Conservation (phyloP, 2,888 invertebrate species). For the Strigamia transsilvanica region DNA sequence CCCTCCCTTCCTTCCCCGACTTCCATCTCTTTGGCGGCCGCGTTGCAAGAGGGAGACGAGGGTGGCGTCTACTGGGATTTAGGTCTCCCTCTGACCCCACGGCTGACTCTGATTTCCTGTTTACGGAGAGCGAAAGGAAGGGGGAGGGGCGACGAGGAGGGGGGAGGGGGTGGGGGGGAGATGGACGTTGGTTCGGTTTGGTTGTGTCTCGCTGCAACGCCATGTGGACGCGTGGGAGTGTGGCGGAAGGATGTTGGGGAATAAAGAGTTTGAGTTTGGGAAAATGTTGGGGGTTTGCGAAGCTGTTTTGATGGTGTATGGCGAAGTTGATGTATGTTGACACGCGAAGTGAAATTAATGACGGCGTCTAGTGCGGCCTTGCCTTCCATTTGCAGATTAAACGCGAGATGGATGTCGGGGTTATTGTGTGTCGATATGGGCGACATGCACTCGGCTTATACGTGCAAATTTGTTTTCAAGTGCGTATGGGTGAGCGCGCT, state of each 20-base stretch:
- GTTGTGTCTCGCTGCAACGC: not conserved
- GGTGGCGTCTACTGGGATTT: slow-evolving; percentile 30
- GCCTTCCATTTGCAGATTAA: slow-evolving; percentile 30
- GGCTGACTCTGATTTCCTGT: slow-evolving; percentile 26
- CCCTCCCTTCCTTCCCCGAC: not conserved
- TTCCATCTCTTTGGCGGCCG: slow-evolving; percentile 34
- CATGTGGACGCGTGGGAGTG: slow-evolving; percentile 26
- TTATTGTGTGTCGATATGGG: slow-evolving; percentile 21
- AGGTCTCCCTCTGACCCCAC: slow-evolving; percentile 30
- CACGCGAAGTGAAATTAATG: slow-evolving; percentile 26
- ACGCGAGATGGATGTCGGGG: slow-evolving; percentile 29
- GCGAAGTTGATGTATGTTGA: slow-evolving; percentile 21
- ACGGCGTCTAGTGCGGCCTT: slow-evolving; percentile 7
- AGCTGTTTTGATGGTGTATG: slow-evolving; percentile 14
- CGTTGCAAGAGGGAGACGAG: slow-evolving; percentile 25
- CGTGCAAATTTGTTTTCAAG: slow-evolving; percentile 20
- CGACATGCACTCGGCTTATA: not conserved
- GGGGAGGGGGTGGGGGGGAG: not conserved
- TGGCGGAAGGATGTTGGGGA: not conserved
- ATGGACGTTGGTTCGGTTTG: not conserved
- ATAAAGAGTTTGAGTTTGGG: not conserved
- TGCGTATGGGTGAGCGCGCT: not conserved
- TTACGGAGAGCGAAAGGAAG: slow-evolving; percentile 30
- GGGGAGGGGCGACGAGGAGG: not conserved
- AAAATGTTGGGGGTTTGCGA: not conserved